A percentile compares a stretch with the other conserved stretches of the same genome.
These are phyloP conservation scores for Xestia ashworthii DNA, from an alignment of 2,888 invertebrate species.

Conservation along the genomic window DNA sequence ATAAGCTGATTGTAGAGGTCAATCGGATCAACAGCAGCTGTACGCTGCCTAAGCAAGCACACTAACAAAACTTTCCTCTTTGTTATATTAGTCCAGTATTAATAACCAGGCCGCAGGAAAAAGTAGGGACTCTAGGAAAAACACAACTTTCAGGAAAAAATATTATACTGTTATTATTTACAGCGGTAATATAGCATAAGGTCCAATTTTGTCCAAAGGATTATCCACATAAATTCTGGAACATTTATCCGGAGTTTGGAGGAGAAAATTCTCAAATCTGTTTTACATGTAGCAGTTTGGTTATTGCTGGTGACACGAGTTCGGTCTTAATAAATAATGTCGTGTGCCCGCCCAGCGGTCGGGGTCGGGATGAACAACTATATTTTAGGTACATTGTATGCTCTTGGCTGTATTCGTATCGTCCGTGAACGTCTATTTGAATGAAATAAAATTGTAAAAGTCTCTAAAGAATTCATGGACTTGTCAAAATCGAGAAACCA, in stretches of 20 bases:
- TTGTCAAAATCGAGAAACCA: slow-evolving; percentile 1
- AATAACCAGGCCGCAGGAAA: slow-evolving; percentile 38
- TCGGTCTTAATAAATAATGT: slow-evolving; percentile 71
- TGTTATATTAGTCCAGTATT: slow-evolving; percentile 46
- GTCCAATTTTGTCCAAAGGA: slow-evolving; percentile 47
- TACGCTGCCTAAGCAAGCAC: slow-evolving; percentile 51
- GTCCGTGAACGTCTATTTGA: slow-evolving; percentile 41
- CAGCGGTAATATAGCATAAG: slow-evolving; percentile 26
- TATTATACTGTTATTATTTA: slow-evolving; percentile 36
- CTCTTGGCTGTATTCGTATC: slow-evolving; percentile 37
- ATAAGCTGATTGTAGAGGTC: slow-evolving; percentile 43
- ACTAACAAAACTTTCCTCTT: slow-evolving; percentile 44
- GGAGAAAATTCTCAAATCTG: slow-evolving; percentile 65
- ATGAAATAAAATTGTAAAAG: slow-evolving; percentile 35
- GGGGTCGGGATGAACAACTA: slow-evolving; percentile 60
- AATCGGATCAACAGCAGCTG: slow-evolving; percentile 20
- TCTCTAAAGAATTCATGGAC: neutral
- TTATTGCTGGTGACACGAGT: slow-evolving; percentile 68
- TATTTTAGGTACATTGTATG: slow-evolving; percentile 58
- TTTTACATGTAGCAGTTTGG: slow-evolving; percentile 67
- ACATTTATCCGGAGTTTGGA: slow-evolving; percentile 46
- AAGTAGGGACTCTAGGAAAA: slow-evolving; percentile 38
- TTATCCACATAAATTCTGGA: slow-evolving; percentile 51
- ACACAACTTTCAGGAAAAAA: slow-evolving; percentile 30
- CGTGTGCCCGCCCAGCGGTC: slow-evolving; percentile 58